A percentile compares a stretch with the other conserved stretches of the same genome.
These are phyloP conservation scores for Trogon melanurus DNA, from an alignment of 2,113 vertebrate genomes.

Conservation along the genomic window DNA sequence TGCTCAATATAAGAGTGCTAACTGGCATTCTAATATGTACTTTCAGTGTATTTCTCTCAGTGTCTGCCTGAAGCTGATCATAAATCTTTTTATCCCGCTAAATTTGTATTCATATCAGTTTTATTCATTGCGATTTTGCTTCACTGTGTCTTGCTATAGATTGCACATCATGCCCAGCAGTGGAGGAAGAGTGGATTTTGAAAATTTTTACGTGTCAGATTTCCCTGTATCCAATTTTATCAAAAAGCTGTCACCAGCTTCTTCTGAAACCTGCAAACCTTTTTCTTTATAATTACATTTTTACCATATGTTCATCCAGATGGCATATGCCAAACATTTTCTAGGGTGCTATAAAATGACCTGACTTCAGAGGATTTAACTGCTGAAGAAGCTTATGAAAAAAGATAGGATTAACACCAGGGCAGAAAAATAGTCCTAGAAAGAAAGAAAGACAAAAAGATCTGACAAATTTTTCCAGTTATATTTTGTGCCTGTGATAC, in stretches of 20 bases:
- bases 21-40: neutral
- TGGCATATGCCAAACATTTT: conserved; percentile 68
- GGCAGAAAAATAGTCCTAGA: conserved; percentile 21
- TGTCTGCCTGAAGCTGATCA: neutral
- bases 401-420: conserved; percentile 35
- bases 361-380: conserved; percentile 64
- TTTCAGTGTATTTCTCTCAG: neutral
- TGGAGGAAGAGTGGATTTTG: conserved; percentile 15
- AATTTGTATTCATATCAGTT: neutral
- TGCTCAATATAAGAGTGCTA: neutral
- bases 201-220: conserved; percentile 31
- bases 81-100: neutral
- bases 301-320: conserved; percentile 73
- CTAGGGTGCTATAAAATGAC: conserved; percentile 70
- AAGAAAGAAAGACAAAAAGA: neutral
- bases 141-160: conserved; percentile 1
- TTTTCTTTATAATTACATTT: conserved; percentile 71
- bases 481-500: neutral
- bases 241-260: conserved; percentile 56
- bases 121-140: conserved; percentile 11
- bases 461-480: neutral
- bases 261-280: conserved; percentile 49
- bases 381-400: conserved; percentile 62
- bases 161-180: neutral
- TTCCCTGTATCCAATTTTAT: conserved; percentile 63